Evolutionary conservation across 2,888 invertebrate species (phyloP), one percentile per base, ranked within the genome.

Genomic region (Oligia strigilis): DNA sequence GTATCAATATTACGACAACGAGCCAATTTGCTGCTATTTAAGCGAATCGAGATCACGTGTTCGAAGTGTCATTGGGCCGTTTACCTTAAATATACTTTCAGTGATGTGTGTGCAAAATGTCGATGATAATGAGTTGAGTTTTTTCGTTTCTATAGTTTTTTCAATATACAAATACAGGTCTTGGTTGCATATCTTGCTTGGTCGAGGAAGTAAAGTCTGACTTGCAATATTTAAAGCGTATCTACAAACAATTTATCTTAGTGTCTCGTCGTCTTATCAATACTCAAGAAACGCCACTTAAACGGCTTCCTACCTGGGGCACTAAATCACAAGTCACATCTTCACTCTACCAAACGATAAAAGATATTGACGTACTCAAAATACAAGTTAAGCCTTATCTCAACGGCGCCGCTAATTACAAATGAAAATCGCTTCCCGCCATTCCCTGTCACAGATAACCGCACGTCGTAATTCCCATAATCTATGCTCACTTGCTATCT

Each of bases 351-450:
- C 76, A 67, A 77, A 86, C 66, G 84, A 85, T 90, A 90, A 84
- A 88, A 87, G 84, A 89, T 86, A 86, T 87, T 85, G 86, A 88
- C 81, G 86, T 86, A 85, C 87, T 89, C 85, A 89, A 90, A 90
- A 88, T 82, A 88, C 88, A 86, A 87, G 85, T 85, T 81, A 87
- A 83, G 80, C 78, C 36, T 91, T 93, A 92, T 92, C 92, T 90
- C 84, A 83, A 83, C 78, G 87, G 86, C 88, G 91, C 89, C 91
- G 91, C 93, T 94, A 94, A 95, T 95, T 94, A 94, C 94, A 92
- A 92, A 92, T 93, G 94, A 94, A 94, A 94, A 94, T 93, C 93
- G 93, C 91, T 94, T 93, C 92, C 92, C 91, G 92, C 91, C 92
- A 91, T 89, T 89, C 90, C 90, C 92, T 90, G 92, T 90, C 91